Conservation (phyloP, 1,140 invertebrate species). For the Trichonephila clavipes region DNA sequence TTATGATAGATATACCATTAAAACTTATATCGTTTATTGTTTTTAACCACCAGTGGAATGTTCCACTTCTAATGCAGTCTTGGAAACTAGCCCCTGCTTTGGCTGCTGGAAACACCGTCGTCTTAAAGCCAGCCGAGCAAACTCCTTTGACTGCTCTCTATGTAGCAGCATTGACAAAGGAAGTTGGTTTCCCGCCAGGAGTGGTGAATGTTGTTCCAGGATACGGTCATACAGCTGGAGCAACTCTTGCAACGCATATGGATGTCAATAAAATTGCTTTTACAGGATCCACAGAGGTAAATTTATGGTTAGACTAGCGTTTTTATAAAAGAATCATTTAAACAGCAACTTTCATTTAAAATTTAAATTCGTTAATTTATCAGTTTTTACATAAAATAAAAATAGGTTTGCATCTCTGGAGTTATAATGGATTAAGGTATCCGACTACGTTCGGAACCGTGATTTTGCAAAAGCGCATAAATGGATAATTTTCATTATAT, state of each 20-base stretch:
- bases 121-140: constrained; percentile 96
- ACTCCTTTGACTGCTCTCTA: constrained; percentile 94
- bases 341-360: too few species aligned
- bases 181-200: constrained; percentile 93
- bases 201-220: constrained; percentile 93
- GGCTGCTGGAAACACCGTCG: constrained; percentile 90
- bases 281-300: constrained; percentile 79
- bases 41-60: constrained; percentile 87
- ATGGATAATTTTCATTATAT: too few species aligned
- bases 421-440: too few species aligned
- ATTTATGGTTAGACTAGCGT: neutral
- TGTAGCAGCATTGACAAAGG: constrained; percentile 88
- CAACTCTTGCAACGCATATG: constrained; percentile 88
- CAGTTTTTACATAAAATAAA: too few species aligned
- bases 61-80: constrained; percentile 90
- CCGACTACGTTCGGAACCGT: too few species aligned
- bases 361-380: too few species aligned
- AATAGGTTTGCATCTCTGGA: too few species aligned
- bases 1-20: too few species aligned
- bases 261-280: constrained; percentile 82
- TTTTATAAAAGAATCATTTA: too few species aligned
- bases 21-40: neutral
- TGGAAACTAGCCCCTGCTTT: constrained; percentile 94
- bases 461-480: too few species aligned
- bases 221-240: constrained; percentile 90